Conservation (phyloP, 2,797 vertebrate genomes). For the Atherinosoma microstoma region DNA sequence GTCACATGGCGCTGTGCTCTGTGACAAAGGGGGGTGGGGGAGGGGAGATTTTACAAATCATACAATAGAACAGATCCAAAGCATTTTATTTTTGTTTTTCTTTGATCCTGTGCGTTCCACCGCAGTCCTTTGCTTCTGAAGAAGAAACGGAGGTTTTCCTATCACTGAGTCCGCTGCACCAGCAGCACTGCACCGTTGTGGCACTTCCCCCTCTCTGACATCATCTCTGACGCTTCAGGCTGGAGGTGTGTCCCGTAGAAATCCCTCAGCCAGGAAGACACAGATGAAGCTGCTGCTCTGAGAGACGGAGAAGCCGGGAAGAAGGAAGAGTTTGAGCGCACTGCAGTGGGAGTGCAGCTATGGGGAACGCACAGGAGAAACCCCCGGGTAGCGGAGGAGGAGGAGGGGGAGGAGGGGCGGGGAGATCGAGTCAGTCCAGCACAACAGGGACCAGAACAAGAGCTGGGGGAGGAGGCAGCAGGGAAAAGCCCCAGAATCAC, state of each 20-base stretch:
- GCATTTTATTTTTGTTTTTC: no score
- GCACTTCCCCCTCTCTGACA: constrained; percentile 72
- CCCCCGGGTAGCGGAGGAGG: constrained; percentile 73
- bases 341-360: constrained; percentile 76
- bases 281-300: constrained; percentile 76
- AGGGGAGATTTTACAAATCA: no score
- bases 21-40: no score
- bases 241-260: constrained; percentile 73
- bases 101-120: not conserved
- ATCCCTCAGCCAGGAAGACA: constrained; percentile 67
- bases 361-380: constrained; percentile 94
- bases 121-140: not conserved
- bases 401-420: constrained; percentile 68
- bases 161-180: constrained; percentile 64
- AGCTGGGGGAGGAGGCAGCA: constrained; percentile 41
- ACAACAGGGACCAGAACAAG: constrained; percentile 53
- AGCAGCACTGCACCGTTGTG: constrained; percentile 67
- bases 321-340: constrained; percentile 45
- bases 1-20: no score
- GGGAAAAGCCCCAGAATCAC: constrained; percentile 50
- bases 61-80: no score
- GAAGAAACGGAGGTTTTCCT: constrained; percentile 42
- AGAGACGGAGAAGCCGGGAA: constrained; percentile 47
- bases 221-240: constrained; percentile 72
- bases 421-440: constrained; percentile 52